Evolutionary conservation across 2,113 vertebrate genomes (phyloP), one percentile per base, ranked within the genome.

Genomic region (Chaenogobius annularis): DNA sequence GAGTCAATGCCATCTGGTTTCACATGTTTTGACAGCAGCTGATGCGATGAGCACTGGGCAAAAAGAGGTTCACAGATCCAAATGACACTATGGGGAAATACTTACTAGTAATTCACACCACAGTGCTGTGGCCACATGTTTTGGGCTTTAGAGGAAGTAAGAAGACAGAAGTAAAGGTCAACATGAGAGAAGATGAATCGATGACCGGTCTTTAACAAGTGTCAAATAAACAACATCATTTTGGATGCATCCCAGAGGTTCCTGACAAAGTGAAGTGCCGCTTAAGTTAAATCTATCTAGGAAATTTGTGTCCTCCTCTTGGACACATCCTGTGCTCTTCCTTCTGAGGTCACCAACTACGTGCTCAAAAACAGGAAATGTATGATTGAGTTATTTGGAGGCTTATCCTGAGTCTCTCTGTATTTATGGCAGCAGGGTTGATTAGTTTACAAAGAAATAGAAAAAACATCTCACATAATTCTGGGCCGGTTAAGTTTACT

Each of bases 331-430:
- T 90, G 90, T 79, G 86, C 79, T 89, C 74, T 87, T 90, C 85
- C 88, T 85, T 75, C 75, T 85, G 83, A 90, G 82, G 85, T 89
- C 85, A 80, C 79, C 3, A 69, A 46, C 80, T 87, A 86, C 87
- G 80, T 88, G 86, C 87, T 89, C 68, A 73, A 90, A 90, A 92
- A 92, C 91, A 92, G 91, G 91, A 92, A 91, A 88, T 82, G 84
- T 66, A 56, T 82, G 81, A 88, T 73, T 81, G 87, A 84, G 85
- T 85, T 92, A 85, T 90, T 89, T 84, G 83, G 80, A 79, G 82
- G 83, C 84, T 79, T 80, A 80, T 88, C 88, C 89, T 88, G 81
- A 87, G 63, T 66, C 17, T 73, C 69, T 54, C 72, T 64, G 83
- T 88, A 79, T 87, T 87, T 86, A 84, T 72, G 85, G 81, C 73